Conservation (phyloP, 1,140 invertebrate species). For the Nylanderia fulva region DNA sequence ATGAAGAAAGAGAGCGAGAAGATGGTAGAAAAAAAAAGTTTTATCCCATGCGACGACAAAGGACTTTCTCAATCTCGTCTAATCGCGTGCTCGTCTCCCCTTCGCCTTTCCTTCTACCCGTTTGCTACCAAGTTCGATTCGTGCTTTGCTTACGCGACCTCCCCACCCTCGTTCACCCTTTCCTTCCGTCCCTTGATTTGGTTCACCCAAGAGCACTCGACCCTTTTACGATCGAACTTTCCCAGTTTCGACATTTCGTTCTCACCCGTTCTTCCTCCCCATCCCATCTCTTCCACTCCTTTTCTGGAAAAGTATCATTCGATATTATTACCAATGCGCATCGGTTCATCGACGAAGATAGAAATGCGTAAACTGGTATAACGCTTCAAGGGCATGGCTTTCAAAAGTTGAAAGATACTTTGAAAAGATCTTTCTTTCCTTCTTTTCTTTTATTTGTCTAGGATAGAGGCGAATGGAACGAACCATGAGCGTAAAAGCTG, state of each 20-base stretch:
- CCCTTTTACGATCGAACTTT: slow-evolving; percentile 71
- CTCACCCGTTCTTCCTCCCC: too few relatives aligned
- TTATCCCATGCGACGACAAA: slow-evolving; percentile 61
- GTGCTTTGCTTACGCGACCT: slow-evolving; percentile 55
- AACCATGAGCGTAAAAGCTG: background rate
- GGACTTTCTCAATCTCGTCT: slow-evolving; percentile 65
- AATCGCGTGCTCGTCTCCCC: slow-evolving; percentile 60
- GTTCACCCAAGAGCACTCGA: slow-evolving; percentile 62
- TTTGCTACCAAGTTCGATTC: slow-evolving; percentile 61
- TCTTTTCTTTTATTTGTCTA: background rate
- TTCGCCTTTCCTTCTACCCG: slow-evolving; percentile 6
- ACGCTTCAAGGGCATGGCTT: slow-evolving; percentile 13
- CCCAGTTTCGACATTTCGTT: slow-evolving; percentile 67
- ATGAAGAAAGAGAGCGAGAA: slow-evolving; percentile 25
- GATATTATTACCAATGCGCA: slow-evolving; percentile 51
- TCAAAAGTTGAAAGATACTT: background rate
- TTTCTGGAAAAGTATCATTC: slow-evolving; percentile 49
- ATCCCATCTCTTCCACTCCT: too few relatives aligned
- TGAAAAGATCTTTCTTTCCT: background rate
- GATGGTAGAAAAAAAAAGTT: slow-evolving; percentile 48
- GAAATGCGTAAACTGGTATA: slow-evolving; percentile 62
- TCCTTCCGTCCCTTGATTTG: background rate
- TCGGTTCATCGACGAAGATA: slow-evolving; percentile 35
- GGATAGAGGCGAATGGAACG: too few relatives aligned
- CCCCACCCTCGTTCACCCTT: background rate